These are phyloP conservation scores for Agonum fuliginosum DNA, from an alignment of 2,888 invertebrate genomes.

Conservation along the genomic window DNA sequence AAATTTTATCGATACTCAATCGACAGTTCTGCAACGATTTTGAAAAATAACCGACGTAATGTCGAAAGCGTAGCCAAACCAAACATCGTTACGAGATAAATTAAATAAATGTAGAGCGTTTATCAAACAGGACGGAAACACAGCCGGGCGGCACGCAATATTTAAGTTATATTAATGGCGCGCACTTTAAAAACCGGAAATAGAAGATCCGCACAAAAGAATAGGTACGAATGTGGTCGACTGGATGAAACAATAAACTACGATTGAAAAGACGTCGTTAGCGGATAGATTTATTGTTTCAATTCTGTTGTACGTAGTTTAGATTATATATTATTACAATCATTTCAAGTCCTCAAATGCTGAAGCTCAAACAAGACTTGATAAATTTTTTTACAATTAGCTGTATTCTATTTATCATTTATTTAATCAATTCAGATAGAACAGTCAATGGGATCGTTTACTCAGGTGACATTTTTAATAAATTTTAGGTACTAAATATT, in stretches of 20 bases:
- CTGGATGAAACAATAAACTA: conserved; percentile 30
- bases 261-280: conserved; percentile 19
- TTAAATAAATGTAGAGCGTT: conserved; percentile 57
- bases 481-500: too few relatives aligned
- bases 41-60: conserved; percentile 34
- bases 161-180: conserved; percentile 58
- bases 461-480: too few relatives aligned
- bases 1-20: conserved; percentile 28
- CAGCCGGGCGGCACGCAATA: conserved; percentile 49
- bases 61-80: conserved; percentile 33
- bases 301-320: conserved; percentile 3
- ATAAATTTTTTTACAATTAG: neutral
- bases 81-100: conserved; percentile 55
- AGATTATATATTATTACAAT: neutral
- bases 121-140: conserved; percentile 46
- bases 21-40: conserved; percentile 36
- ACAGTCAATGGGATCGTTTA: too few relatives aligned
- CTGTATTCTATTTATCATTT: too few relatives aligned
- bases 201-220: conserved; percentile 15
- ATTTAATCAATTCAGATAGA: too few relatives aligned
- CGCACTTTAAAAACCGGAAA: conserved; percentile 39
- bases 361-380: neutral
- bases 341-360: neutral
- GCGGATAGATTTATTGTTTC: conserved; percentile 14
- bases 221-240: conserved; percentile 18